Base-by-base conservation (phyloP, 2,797 vertebrate species). In the Chloroceryle amazona region DNA sequence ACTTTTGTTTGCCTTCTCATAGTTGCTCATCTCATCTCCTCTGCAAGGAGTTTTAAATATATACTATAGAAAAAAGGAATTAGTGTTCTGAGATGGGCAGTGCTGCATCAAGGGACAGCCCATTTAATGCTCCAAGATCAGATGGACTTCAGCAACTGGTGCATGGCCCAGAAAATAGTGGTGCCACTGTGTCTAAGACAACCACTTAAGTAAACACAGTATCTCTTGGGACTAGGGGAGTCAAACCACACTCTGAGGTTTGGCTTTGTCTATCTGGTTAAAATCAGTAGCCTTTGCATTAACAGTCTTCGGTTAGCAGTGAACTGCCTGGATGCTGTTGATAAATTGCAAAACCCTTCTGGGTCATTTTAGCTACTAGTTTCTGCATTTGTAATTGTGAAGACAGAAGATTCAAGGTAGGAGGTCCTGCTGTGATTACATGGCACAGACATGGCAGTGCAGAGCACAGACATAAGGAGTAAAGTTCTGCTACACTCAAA, bases 181-280 rank as follows among this genome's bases (percentile, higher is more conserved):
- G n/a, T 74, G 21, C 5, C 55, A 21, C 21, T 33, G 10, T 14
- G 18, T 14, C 23, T 37, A 39, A 81, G 21, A 28, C 14, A 61
- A 31, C 10, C 6, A 52, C 10, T 22, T 62, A n/a, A 46, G 3
- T 20, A 66, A 62, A 72, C 4, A 67, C 4, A 25, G 2, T 39
- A 86, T 60, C 17, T 54, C 12, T 39, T 52, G 5, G 14, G 13
- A 28, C 7, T 55, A 11, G 12, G 8, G 1, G 10, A 66, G 22
- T 28, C 41, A 22, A 58, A 20, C 25, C 1, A 14, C 10, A 4
- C 3, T 44, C 41, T 21, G 3, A 1, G 3, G 2, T 14, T 37
- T 80, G 33, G 9, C 14, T 83, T 80, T 76, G 13, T 8, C 76
- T 4, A 21, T 54, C 29, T 44, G 10, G 8, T 68, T 72, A 63